phyloP scores from a whole-genome alignment of 2,888 invertebrate genomes.

The Nematopogon swammerdamellus region DNA sequence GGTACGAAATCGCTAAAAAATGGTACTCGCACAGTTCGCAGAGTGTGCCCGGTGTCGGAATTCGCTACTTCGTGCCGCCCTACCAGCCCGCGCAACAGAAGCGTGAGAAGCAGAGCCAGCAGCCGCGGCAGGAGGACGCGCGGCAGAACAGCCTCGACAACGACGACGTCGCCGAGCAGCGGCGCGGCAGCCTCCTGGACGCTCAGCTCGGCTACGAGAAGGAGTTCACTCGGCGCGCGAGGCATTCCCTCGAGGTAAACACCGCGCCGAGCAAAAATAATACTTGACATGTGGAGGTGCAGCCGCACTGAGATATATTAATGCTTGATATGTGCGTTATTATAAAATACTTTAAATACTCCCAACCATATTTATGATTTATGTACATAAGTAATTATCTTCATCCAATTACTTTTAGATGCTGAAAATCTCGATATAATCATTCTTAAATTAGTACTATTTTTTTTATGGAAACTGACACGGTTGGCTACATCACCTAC shows the following conservation, averaged over 20 bases:
- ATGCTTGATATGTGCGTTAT: no score
- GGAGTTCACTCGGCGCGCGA: neutral
- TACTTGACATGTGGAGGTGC: neutral
- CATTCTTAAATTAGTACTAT: no score
- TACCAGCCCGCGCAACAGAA: constrained; percentile 16
- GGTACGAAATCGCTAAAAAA: no score
- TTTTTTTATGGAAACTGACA: no score
- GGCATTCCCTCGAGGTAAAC: neutral
- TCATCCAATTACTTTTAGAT: no score
- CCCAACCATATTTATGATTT: no score
- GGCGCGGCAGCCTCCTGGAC: neutral
- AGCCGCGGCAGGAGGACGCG: constrained; percentile 29
- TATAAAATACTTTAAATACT: no score
- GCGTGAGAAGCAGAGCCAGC: constrained; percentile 17
- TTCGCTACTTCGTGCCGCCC: constrained; percentile 37
- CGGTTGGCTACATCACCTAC: no score
- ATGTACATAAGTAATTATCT: no score
- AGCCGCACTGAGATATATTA: neutral
- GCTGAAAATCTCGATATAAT: no score
- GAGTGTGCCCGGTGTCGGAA: constrained; percentile 35
- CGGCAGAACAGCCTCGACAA: constrained; percentile 31
- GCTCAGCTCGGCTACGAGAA: neutral
- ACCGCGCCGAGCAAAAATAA: no score
- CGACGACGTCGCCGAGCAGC: neutral
- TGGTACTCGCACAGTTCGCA: constrained; percentile 18